Evolutionary conservation across 2,888 invertebrate genomes (phyloP), one percentile per base, ranked within the genome.

Genomic region (Euphydryas editha): DNA sequence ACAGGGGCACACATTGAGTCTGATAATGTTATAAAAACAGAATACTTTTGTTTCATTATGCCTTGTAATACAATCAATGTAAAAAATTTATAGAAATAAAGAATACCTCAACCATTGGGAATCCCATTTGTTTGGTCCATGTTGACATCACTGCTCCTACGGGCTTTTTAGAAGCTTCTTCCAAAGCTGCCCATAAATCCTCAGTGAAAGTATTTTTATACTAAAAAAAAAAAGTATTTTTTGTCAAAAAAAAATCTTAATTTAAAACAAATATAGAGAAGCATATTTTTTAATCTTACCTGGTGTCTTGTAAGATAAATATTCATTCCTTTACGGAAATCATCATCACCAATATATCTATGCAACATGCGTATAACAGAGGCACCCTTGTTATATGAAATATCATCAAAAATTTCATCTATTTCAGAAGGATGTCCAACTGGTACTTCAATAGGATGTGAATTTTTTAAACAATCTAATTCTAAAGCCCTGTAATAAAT

Each of bases 321-420:
- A 81, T 97, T 95, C 97, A 99, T 98, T 59, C 99, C 99, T 85
- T 96, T 96, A 46, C 97, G 95, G 84, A 98, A 99, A 86, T 97
- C 97, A 80, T 95, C 95, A 87, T 98, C 98, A 15, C 99, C 99
- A 79, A 99, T 97, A 80, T 97, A 99, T 79, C 95, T 95, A 82
- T 98, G 98, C 71, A 99, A 90, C 99, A 99, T 99, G 72, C 99
- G 94, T 71, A 99, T 98, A 8, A 98, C 96, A 59, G 97, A 98
- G 1, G 98, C 98, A 5, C 98, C 99, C 86, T 99, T 99, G 81
- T 96, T 96, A 88, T 99, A 99, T 42, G 99, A 98, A 78, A 99
- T 99, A 77, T 97, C 97, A 92, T 99, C 99, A 92, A 99, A 99
- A 75, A 99, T 99, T 87, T 99, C 99, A 88, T 98, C 98, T 67